Evolutionary conservation across 2,888 invertebrate species (phyloP).

Genomic region (Oscheius sp.): DNA sequence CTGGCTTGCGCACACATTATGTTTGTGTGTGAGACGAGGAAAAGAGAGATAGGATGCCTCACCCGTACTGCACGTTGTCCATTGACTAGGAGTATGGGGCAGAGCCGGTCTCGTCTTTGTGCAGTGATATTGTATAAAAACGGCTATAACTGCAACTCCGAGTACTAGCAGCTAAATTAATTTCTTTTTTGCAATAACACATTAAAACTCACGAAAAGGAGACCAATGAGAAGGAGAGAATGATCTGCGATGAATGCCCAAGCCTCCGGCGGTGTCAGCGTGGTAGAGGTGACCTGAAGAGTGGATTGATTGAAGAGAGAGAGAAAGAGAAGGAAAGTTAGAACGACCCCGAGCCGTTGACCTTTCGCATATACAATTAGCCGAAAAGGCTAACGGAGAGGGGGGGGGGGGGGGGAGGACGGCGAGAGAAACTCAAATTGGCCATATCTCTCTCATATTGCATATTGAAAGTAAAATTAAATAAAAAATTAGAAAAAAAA

Average conservation of each 20-base stretch:
- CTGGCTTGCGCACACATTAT: slow-evolving; percentile 1
- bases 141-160: slow-evolving; percentile 44
- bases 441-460: too few relatives aligned
- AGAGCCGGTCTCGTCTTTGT: slow-evolving; percentile 24
- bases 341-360: slow-evolving; percentile 11
- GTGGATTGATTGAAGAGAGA: neutral
- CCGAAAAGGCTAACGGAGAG: slow-evolving; percentile 1
- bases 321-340: neutral
- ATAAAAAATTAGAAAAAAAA: too few relatives aligned
- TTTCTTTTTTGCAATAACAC: neutral
- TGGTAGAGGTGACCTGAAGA: slow-evolving; percentile 41
- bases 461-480: too few relatives aligned
- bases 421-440: neutral
- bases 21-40: slow-evolving; percentile 11
- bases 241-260: slow-evolving; percentile 49
- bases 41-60: too few relatives aligned
- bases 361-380: slow-evolving; percentile 24
- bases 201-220: slow-evolving; percentile 45
- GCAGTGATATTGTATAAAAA: slow-evolving; percentile 47
- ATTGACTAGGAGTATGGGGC: slow-evolving; percentile 39
- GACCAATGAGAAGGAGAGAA: slow-evolving; percentile 42
- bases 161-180: slow-evolving; percentile 44
- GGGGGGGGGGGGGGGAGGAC: neutral
- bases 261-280: slow-evolving; percentile 33
- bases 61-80: slow-evolving; percentile 54